phyloP scores from a whole-genome alignment of 2,797 vertebrate species.

The Malurus splendens region DNA sequence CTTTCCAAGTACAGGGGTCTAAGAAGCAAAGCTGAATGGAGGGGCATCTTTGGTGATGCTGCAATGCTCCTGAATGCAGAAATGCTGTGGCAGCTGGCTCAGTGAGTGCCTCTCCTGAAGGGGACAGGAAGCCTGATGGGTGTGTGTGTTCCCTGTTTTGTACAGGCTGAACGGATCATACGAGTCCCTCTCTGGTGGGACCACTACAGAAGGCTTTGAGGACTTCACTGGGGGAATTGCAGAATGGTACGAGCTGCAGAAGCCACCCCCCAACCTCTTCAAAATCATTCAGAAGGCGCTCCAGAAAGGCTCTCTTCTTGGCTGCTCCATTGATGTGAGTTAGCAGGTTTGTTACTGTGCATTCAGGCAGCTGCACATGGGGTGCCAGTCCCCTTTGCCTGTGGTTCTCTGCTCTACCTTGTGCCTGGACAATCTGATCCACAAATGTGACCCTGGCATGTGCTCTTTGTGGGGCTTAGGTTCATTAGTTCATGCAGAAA shows the following conservation, averaged over 20 bases:
- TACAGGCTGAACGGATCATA: conserved; percentile 88
- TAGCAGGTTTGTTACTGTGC: neutral
- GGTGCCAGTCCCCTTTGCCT: neutral
- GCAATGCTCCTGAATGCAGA: neutral
- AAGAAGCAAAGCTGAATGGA: neutral
- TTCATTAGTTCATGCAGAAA: neutral
- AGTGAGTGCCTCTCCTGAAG: neutral
- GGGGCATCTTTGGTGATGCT: fast-evolving
- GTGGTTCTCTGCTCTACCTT: neutral
- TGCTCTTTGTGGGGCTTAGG: neutral
- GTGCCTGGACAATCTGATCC: neutral
- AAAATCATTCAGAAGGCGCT: conserved; percentile 84
- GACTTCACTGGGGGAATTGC: conserved; percentile 91
- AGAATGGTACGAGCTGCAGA: conserved; percentile 79
- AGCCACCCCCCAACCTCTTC: conserved; percentile 77
- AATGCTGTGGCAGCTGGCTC: neutral
- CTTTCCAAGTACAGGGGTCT: neutral
- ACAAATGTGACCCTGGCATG: fast-evolving
- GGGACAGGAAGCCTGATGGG: neutral
- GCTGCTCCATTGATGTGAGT: conserved; percentile 86
- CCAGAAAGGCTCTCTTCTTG: conserved; percentile 83
- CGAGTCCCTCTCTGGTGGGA: conserved; percentile 85
- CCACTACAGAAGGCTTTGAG: conserved; percentile 88
- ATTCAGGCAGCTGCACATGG: neutral
- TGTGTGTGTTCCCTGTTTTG: neutral